Evolutionary conservation across 1,140 invertebrate species (phyloP).

Genomic region (Caenorhabditis remanei): DNA sequence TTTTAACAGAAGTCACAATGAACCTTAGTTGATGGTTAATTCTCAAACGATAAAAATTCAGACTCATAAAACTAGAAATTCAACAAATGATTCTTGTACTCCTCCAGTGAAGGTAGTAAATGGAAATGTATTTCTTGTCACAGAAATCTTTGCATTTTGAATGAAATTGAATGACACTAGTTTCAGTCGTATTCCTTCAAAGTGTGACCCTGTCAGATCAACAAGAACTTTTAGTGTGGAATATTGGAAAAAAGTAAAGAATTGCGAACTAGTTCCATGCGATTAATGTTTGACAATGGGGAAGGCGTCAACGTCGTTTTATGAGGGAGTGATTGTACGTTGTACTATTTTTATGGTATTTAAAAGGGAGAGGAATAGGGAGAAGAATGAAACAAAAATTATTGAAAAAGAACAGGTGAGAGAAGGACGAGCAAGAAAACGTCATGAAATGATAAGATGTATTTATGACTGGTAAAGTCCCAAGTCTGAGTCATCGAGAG

Average conservation of each 20-base stretch:
- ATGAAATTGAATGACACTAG: not conserved
- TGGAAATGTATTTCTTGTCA: too few relatives aligned
- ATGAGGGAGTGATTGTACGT: not conserved
- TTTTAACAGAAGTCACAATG: too few relatives aligned
- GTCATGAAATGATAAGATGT: conserved; percentile 11
- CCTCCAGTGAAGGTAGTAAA: too few relatives aligned
- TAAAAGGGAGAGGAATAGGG: not conserved
- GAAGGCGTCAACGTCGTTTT: conserved; percentile 1
- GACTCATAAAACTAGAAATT: too few relatives aligned
- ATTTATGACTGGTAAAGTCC: too few relatives aligned
- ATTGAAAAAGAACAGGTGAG: not conserved
- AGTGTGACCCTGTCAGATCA: not conserved
- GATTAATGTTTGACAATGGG: not conserved
- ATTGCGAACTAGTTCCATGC: not conserved
- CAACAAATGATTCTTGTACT: too few relatives aligned
- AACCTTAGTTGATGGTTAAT: too few relatives aligned
- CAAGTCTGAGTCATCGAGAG: too few relatives aligned
- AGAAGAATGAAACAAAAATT: not conserved
- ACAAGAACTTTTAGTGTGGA: not conserved
- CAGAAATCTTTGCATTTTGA: not conserved
- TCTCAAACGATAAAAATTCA: too few relatives aligned
- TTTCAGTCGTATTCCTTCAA: not conserved
- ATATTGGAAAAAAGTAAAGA: not conserved
- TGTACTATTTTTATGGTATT: not conserved
- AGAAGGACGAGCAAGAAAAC: not conserved